A percentile compares a stretch with the other conserved stretches of the same genome.
phyloP scores from a whole-genome alignment of 2,113 vertebrate species.

The Dinomys branickii region DNA sequence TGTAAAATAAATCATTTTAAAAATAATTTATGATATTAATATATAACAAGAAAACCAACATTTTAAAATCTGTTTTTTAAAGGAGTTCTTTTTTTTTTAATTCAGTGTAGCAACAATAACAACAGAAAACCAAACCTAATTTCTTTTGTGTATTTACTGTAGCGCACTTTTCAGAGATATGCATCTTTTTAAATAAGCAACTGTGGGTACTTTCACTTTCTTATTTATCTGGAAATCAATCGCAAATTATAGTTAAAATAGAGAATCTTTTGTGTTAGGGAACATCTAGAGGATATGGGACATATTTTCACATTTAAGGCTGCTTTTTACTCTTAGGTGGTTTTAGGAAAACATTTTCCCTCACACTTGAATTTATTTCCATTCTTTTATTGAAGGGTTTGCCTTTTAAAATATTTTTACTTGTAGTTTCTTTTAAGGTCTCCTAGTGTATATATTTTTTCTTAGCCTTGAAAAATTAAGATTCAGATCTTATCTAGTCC shows the following conservation, averaged over 20 bases:
- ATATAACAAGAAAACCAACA: neutral
- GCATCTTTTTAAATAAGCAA: neutral
- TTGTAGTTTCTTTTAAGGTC: neutral
- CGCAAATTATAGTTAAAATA: neutral
- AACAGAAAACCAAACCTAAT: neutral
- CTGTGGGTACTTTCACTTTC: neutral
- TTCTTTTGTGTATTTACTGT: neutral
- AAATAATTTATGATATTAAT: neutral
- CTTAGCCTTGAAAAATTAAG: slow-evolving; percentile 28
- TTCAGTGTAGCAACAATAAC: neutral
- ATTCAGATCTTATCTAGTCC: neutral
- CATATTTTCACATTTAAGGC: neutral
- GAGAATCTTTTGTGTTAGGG: neutral
- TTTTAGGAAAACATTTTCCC: slow-evolving; percentile 35
- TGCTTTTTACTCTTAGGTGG: neutral
- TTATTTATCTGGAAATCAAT: neutral
- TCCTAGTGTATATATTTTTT: neutral
- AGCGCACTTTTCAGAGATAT: neutral
- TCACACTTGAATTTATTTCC: neutral
- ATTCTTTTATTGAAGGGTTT: neutral
- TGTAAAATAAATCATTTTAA: neutral
- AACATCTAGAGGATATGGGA: neutral
- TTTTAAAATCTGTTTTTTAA: neutral
- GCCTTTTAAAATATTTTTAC: neutral
- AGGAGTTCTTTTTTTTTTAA: neutral